Percentiles rank a stretch among this genome's conserved stretches.
These are phyloP conservation scores for Hemistola chrysoprasaria DNA, from an alignment of 2,888 invertebrate species.

Conservation along the genomic window DNA sequence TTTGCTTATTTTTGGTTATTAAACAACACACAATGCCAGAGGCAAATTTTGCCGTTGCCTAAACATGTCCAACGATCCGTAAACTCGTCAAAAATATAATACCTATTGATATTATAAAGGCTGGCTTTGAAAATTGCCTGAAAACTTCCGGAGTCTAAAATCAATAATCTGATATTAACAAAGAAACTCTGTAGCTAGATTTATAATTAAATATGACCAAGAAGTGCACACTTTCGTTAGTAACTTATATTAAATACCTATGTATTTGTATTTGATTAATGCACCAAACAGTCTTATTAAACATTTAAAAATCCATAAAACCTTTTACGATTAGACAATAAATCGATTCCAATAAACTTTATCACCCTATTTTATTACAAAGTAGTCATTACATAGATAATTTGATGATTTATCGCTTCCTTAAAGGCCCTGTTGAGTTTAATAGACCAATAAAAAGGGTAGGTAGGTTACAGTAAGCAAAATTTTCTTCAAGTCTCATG, in stretches of 20 bases:
- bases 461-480: conserved; percentile 23
- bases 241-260: too few species aligned
- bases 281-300: conserved; percentile 5
- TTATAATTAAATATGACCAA: too few species aligned
- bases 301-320: conserved; percentile 14
- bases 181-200: too few species aligned
- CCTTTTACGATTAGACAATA: conserved; percentile 19
- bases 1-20: conserved; percentile 5
- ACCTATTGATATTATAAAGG: too few species aligned
- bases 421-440: conserved; percentile 45
- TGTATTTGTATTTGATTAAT: not conserved
- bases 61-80: too few species aligned
- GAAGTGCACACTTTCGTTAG: too few species aligned
- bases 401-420: conserved; percentile 50
- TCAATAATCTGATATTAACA: too few species aligned
- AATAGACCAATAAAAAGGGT: conserved; percentile 49
- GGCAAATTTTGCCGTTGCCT: not conserved
- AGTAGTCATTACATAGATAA: conserved; percentile 43
- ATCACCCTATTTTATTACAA: conserved; percentile 40
- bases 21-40: not conserved
- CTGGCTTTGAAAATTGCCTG: too few species aligned
- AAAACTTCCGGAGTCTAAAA: too few species aligned
- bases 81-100: too few species aligned
- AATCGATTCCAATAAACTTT: conserved; percentile 40
- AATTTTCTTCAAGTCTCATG: conserved; percentile 30